These are phyloP conservation scores for Tragelaphus oryx DNA, from an alignment of 2,797 vertebrate genomes.

Conservation along the genomic window DNA sequence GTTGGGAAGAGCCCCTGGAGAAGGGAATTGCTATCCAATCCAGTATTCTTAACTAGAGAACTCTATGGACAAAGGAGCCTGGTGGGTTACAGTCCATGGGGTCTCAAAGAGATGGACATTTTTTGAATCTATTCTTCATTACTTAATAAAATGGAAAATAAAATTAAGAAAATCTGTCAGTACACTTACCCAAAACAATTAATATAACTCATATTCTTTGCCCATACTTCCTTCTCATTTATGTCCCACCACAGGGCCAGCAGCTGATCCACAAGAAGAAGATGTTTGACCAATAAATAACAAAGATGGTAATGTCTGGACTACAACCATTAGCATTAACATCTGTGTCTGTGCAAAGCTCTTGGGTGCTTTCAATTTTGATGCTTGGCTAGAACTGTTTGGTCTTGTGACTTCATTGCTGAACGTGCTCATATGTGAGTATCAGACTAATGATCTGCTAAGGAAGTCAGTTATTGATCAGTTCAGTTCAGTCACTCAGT, in stretches of 20 bases:
- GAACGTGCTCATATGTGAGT: slow-evolving; percentile 56
- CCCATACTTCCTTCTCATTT: background rate
- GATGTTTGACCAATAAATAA: slow-evolving; percentile 70
- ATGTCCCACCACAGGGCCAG: background rate
- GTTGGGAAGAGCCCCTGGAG: too few species aligned
- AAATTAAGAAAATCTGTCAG: background rate
- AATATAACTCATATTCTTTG: background rate
- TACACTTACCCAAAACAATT: background rate
- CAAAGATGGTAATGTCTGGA: slow-evolving; percentile 68
- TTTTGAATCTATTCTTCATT: background rate
- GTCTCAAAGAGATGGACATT: background rate
- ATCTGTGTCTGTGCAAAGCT: slow-evolving; percentile 79
- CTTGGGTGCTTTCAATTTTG: slow-evolving; percentile 73
- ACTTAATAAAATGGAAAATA: background rate
- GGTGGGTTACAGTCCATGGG: too few species aligned
- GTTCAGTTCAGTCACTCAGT: too few species aligned
- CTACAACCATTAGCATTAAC: slow-evolving; percentile 80
- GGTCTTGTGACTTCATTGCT: slow-evolving; percentile 49
- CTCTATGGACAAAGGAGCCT: too few species aligned
- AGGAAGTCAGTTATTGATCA: slow-evolving; percentile 59
- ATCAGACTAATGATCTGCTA: slow-evolving; percentile 45
- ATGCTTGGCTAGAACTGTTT: slow-evolving; percentile 57
- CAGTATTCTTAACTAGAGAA: too few species aligned
- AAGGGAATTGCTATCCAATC: too few species aligned
- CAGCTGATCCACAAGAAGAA: slow-evolving; percentile 65